These are phyloP conservation scores for Mugil cephalus DNA, from an alignment of 2,113 vertebrate genomes.

Conservation along the genomic window DNA sequence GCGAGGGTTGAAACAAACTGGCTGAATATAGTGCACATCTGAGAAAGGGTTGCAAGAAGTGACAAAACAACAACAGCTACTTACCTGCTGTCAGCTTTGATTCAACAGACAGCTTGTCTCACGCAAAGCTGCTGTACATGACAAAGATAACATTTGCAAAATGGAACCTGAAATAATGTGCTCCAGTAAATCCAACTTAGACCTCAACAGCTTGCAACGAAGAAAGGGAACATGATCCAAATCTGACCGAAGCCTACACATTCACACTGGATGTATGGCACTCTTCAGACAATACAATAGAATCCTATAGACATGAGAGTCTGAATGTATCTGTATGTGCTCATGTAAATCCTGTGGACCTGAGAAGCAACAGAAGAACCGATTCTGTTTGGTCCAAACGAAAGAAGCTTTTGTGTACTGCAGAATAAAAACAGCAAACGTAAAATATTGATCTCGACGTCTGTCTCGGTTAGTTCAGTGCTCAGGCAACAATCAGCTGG, in stretches of 20 bases:
- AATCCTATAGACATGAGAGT: neutral
- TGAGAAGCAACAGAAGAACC: conserved; percentile 29
- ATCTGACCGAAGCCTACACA: too few relatives aligned
- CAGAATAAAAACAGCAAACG: conserved; percentile 69
- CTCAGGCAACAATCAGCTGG: conserved; percentile 37
- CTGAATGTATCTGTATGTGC: conserved; percentile 46
- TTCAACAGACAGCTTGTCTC: neutral
- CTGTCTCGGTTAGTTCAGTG: conserved; percentile 50
- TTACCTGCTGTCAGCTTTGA: conserved; percentile 1
- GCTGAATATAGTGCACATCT: neutral
- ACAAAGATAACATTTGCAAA: neutral
- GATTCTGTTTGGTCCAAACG: conserved; percentile 2
- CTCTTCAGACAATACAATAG: neutral
- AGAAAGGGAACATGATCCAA: neutral
- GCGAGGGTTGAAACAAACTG: neutral
- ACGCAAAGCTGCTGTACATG: neutral
- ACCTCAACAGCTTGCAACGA: too few relatives aligned
- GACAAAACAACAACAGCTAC: conserved; percentile 5
- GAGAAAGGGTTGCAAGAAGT: neutral
- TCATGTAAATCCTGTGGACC: conserved; percentile 33
- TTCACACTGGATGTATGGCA: too few relatives aligned
- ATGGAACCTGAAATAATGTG: neutral
- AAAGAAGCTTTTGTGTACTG: conserved; percentile 42
- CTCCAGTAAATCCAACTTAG: too few relatives aligned
- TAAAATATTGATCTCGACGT: conserved; percentile 70